A percentile compares a stretch with the other conserved stretches of the same genome.
phyloP scores from a whole-genome alignment of 2,888 invertebrate species.

The Ophion obscuratus region DNA sequence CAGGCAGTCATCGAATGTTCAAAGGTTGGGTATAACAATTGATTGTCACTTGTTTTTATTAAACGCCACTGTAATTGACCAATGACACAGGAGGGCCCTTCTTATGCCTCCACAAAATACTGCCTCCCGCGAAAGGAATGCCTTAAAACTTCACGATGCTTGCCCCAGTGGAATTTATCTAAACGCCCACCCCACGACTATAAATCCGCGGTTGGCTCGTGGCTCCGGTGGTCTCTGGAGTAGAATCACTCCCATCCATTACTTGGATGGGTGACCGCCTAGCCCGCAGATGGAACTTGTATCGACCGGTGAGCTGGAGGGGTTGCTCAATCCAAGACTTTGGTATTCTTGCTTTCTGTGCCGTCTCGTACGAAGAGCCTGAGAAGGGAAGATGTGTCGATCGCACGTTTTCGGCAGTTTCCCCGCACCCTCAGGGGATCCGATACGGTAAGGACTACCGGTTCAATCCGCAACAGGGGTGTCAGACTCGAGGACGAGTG shows the following conservation, averaged over 20 bases:
- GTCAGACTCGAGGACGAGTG: too few relatives aligned
- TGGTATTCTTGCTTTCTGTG: too few relatives aligned
- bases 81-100: too few relatives aligned
- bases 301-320: constrained; percentile 2
- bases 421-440: not conserved
- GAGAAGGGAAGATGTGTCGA: not conserved
- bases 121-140: too few relatives aligned
- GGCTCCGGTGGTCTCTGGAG: not conserved
- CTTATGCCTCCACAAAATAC: too few relatives aligned
- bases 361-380: not conserved
- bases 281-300: not conserved
- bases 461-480: not conserved
- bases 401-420: constrained; percentile 8
- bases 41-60: too few relatives aligned
- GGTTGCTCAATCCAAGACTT: not conserved
- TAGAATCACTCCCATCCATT: not conserved
- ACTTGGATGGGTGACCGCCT: not conserved
- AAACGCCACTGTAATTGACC: too few relatives aligned
- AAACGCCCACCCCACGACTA: not conserved
- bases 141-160: not conserved
- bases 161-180: not conserved
- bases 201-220: not conserved
- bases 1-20: too few relatives aligned
- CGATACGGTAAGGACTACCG: not conserved
- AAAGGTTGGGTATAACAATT: too few relatives aligned